phyloP scores from a whole-genome alignment of 2,113 vertebrate genomes.

The Hemiscyllium ocellatum region DNA sequence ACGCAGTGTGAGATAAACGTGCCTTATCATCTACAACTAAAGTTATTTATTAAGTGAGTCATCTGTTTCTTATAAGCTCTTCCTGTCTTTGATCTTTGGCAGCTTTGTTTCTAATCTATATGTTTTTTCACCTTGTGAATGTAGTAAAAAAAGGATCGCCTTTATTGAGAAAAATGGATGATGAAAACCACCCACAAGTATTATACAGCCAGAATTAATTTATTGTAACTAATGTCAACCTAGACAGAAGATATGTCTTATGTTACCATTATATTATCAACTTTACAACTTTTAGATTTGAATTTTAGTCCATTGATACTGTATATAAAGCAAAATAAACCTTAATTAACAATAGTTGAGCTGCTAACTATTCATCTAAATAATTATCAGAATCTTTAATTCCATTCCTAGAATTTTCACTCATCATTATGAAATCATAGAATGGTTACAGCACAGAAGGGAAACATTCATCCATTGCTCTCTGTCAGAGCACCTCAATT shows the following conservation, averaged over 20 bases:
- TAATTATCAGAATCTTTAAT: background rate
- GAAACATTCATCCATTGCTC: too few species aligned
- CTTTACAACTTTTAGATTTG: background rate
- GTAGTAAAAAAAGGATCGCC: background rate
- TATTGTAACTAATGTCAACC: background rate
- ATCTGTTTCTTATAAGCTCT: background rate
- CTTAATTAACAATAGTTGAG: background rate
- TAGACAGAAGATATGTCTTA: background rate
- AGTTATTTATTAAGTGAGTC: background rate
- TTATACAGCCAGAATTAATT: background rate
- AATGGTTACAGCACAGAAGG: too few species aligned
- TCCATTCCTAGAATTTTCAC: background rate
- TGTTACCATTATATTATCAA: background rate
- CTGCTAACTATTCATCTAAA: background rate
- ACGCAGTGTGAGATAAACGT: background rate
- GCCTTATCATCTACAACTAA: background rate
- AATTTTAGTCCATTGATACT: background rate
- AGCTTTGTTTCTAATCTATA: background rate
- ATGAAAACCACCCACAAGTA: background rate
- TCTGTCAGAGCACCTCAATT: too few species aligned
- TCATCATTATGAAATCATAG: background rate
- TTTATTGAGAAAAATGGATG: background rate
- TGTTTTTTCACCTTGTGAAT: background rate
- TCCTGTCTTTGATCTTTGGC: background rate
- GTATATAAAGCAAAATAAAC: background rate